Conservation (phyloP, 1,140 invertebrate genomes). For the Danaus melanippus region DNA sequence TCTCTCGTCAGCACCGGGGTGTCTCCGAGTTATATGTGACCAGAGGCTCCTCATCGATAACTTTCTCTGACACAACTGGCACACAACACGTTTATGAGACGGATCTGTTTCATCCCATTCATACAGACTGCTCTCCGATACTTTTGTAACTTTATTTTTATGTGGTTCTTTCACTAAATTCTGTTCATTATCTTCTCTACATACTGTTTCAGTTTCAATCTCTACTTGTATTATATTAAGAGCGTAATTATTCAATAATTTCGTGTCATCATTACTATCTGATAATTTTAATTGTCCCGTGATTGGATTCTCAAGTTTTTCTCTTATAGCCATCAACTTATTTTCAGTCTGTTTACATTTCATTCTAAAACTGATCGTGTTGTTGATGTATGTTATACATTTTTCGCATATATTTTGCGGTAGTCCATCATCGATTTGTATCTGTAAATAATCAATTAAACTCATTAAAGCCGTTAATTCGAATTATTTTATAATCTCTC, state of each 20-base stretch:
- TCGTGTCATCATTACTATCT: slow-evolving; percentile 4
- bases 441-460: slow-evolving; percentile 15
- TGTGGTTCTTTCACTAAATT: too few relatives aligned
- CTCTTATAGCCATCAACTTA: slow-evolving; percentile 8
- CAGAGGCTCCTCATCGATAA: slow-evolving; percentile 31
- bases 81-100: slow-evolving; percentile 16
- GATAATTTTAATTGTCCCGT: not conserved
- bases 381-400: slow-evolving; percentile 19
- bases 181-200: too few relatives aligned
- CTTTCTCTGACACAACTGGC: slow-evolving; percentile 30
- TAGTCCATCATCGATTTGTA: slow-evolving; percentile 24
- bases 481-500: too few relatives aligned
- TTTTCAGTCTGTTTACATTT: slow-evolving; percentile 18
- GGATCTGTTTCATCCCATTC: slow-evolving; percentile 7
- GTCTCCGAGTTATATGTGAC: slow-evolving; percentile 24
- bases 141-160: slow-evolving; percentile 1
- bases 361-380: slow-evolving; percentile 18
- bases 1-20: slow-evolving; percentile 28
- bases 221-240: too few relatives aligned
- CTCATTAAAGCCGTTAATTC: too few relatives aligned
- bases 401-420: slow-evolving; percentile 29
- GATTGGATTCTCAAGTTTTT: not conserved
- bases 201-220: too few relatives aligned
- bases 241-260: slow-evolving; percentile 6
- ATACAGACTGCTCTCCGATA: slow-evolving; percentile 4